These are phyloP conservation scores for Periparus ater DNA, from an alignment of 2,797 vertebrate genomes.

Conservation along the genomic window DNA sequence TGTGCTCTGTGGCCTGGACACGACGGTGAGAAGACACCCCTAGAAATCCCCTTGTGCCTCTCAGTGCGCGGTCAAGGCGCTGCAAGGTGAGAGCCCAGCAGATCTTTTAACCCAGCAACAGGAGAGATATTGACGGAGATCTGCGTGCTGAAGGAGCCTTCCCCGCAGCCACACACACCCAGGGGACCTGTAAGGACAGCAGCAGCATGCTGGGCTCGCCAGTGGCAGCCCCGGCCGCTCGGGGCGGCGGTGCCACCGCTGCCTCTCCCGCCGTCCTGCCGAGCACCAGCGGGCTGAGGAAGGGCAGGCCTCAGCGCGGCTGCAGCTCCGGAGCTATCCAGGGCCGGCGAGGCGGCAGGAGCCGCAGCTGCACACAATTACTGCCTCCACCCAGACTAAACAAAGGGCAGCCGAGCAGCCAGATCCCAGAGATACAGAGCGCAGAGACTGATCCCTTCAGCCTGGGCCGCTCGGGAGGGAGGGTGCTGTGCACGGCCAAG, in stretches of 20 bases:
- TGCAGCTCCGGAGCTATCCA: background rate
- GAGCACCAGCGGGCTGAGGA: background rate
- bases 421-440: background rate
- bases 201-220: background rate
- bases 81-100: background rate
- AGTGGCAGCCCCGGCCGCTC: rapidly evolving
- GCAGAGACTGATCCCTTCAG: background rate
- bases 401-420: constrained; percentile 33
- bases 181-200: background rate
- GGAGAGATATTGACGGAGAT: rapidly evolving
- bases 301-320: rapidly evolving
- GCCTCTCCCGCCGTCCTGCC: rapidly evolving
- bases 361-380: constrained; percentile 68
- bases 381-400: constrained; percentile 64
- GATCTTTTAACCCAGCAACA: rapidly evolving
- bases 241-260: background rate
- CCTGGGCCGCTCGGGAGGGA: background rate
- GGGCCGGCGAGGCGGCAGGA: background rate
- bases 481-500: background rate
- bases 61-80: background rate
- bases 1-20: background rate
- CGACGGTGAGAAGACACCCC: background rate
- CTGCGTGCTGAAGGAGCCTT: background rate
- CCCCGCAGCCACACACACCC: rapidly evolving
- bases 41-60: background rate